Percentiles rank a stretch among this genome's conserved stretches.
Evolutionary conservation across 2,888 invertebrate species (phyloP).

Genomic region (Lasioglossum vierecki): DNA sequence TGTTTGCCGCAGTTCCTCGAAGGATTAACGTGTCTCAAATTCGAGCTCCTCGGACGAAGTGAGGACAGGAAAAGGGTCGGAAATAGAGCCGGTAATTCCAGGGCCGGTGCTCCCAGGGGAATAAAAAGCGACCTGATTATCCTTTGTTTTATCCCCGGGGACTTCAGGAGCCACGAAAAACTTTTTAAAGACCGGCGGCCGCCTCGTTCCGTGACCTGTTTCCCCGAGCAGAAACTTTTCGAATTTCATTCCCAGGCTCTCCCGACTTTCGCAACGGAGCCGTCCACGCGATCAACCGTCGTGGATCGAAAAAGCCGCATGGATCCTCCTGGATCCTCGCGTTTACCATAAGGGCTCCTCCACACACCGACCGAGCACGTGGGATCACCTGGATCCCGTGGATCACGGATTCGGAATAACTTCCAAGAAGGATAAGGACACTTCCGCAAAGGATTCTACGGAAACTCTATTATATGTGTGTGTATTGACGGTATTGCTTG

Average conservation of each 20-base stretch:
- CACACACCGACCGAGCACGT: constrained; percentile 29
- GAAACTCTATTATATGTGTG: constrained; percentile 40
- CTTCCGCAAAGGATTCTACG: constrained; percentile 33
- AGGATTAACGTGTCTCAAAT: constrained; percentile 60
- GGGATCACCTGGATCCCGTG: constrained; percentile 29
- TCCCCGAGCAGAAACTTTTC: constrained; percentile 64
- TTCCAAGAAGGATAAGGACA: constrained; percentile 40
- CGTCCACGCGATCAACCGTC: constrained; percentile 22
- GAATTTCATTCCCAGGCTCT: constrained; percentile 52
- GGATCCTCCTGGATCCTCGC: constrained; percentile 15
- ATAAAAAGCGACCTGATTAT: constrained; percentile 77
- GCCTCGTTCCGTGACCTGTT: constrained; percentile 74
- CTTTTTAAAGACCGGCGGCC: constrained; percentile 73
- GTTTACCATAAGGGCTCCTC: constrained; percentile 45
- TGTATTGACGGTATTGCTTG: constrained; percentile 45
- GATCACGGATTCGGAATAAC: constrained; percentile 46
- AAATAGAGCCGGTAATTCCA: constrained; percentile 62
- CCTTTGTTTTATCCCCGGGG: constrained; percentile 70
- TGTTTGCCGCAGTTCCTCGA: not conserved
- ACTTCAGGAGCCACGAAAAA: constrained; percentile 65
- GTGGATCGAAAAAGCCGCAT: constrained; percentile 17
- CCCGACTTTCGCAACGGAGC: constrained; percentile 18
- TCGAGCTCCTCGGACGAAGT: constrained; percentile 54
- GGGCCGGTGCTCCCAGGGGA: constrained; percentile 49
- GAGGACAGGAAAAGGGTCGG: constrained; percentile 50